A percentile compares a stretch with the other conserved stretches of the same genome.
Evolutionary conservation across 2,888 invertebrate species (phyloP).

Genomic region (Thymelicus lineola): DNA sequence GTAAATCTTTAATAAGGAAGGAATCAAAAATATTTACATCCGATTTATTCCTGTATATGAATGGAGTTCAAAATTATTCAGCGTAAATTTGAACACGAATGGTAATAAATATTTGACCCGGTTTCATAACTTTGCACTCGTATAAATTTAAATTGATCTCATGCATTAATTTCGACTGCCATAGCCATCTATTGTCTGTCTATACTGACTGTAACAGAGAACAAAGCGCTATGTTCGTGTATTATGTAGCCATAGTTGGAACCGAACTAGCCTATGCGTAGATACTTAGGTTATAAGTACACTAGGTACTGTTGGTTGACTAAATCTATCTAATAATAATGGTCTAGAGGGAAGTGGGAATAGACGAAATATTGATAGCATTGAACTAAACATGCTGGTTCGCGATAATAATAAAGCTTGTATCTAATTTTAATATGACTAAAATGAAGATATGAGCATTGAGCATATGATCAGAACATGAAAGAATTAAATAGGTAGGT

Average conservation of each 20-base stretch:
- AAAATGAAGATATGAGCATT: not conserved
- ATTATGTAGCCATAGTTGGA: slow-evolving; percentile 22
- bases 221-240: slow-evolving; percentile 23
- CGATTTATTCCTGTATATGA: slow-evolving; percentile 12
- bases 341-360: slow-evolving; percentile 10
- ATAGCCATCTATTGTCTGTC: slow-evolving; percentile 51
- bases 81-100: slow-evolving; percentile 35
- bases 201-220: slow-evolving; percentile 20
- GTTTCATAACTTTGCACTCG: slow-evolving; percentile 52
- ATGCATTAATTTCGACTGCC: slow-evolving; percentile 61
- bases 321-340: slow-evolving; percentile 30
- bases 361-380: slow-evolving; percentile 17
- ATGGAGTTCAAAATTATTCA: slow-evolving; percentile 32
- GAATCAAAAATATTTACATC: slow-evolving; percentile 30
- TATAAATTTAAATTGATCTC: slow-evolving; percentile 54
- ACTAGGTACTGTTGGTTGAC: slow-evolving; percentile 8
- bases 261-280: slow-evolving; percentile 14
- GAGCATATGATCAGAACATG: not conserved
- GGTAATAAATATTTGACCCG: slow-evolving; percentile 55
- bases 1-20: slow-evolving; percentile 33
- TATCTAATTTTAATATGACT: not conserved
- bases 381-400: slow-evolving; percentile 13
- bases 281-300: slow-evolving; percentile 18
- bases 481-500: too few relatives aligned
- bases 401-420: not conserved